Conservation (phyloP, 53 echinoderm and acorn worm genomes). For the Luidia sarsii region DNA sequence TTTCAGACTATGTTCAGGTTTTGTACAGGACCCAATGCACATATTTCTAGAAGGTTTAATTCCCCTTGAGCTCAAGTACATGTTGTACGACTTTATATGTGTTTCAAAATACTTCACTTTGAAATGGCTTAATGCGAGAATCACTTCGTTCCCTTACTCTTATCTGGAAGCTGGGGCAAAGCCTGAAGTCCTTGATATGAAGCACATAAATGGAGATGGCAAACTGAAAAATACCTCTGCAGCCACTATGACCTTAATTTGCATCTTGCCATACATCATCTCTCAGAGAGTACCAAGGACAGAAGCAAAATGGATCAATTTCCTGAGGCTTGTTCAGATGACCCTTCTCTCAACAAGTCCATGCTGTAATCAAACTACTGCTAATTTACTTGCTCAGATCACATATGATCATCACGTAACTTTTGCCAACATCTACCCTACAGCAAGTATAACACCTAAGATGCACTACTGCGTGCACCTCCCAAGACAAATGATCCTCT, state of each 20-base stretch:
- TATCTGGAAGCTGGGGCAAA: constrained; percentile 54
- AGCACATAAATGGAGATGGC: constrained; percentile 20
- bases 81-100: constrained; percentile 53
- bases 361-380: constrained; percentile 40
- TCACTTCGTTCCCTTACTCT: constrained; percentile 54
- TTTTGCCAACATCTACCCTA: constrained; percentile 46
- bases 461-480: too few species aligned
- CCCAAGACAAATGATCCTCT: constrained; percentile 50
- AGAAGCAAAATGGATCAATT: constrained; percentile 59
- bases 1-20: constrained; percentile 46
- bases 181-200: constrained; percentile 42
- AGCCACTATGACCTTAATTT: constrained; percentile 48
- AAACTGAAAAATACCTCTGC: constrained; percentile 65
- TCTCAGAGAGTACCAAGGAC: constrained; percentile 36
- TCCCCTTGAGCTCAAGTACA: constrained; percentile 61
- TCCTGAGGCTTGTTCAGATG: constrained; percentile 62
- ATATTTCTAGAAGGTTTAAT: constrained; percentile 68
- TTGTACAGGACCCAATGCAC: constrained; percentile 80
- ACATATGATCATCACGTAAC: constrained; percentile 40
- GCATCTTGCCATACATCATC: constrained; percentile 58
- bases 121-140: constrained; percentile 66
- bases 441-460: constrained; percentile 60
- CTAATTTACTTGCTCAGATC: constrained; percentile 33
- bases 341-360: too few species aligned
- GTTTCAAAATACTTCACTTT: constrained; percentile 57